phyloP scores from a whole-genome alignment of 2,113 vertebrate species.

The Argyrosomus japonicus region DNA sequence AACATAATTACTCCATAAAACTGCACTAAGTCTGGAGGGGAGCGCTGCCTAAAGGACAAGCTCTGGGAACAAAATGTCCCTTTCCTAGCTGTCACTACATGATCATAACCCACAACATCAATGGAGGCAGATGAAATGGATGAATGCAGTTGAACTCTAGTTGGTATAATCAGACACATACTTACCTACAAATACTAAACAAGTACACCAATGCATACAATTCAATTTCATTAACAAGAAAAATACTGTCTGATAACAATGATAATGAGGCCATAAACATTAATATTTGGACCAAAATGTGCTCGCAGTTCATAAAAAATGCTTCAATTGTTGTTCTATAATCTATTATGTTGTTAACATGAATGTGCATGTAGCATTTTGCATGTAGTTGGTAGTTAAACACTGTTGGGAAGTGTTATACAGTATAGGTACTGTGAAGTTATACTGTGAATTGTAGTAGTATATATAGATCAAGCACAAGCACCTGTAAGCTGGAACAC shows the following conservation, averaged over 20 bases:
- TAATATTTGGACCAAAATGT: too few species aligned
- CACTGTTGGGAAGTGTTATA: too few species aligned
- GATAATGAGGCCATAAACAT: not conserved
- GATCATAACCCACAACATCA: not conserved
- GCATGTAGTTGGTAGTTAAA: not conserved
- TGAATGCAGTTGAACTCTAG: not conserved
- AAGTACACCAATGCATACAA: not conserved
- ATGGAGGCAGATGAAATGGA: not conserved
- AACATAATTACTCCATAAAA: not conserved
- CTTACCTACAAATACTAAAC: not conserved
- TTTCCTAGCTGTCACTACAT: not conserved
- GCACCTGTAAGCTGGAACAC: not conserved
- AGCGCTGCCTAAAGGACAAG: not conserved
- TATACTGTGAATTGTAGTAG: not conserved
- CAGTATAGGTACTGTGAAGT: too few species aligned
- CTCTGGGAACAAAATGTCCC: slow-evolving; percentile 4
- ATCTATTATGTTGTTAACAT: not conserved
- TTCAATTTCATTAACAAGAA: too few species aligned
- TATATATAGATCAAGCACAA: not conserved
- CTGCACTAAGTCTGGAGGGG: not conserved
- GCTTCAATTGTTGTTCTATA: not conserved
- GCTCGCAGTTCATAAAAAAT: too few species aligned
- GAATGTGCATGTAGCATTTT: not conserved
- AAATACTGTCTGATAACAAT: not conserved
- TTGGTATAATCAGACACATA: not conserved